These are phyloP conservation scores for Diglossa cyanea DNA, from an alignment of 2,797 vertebrate species.

Conservation along the genomic window DNA sequence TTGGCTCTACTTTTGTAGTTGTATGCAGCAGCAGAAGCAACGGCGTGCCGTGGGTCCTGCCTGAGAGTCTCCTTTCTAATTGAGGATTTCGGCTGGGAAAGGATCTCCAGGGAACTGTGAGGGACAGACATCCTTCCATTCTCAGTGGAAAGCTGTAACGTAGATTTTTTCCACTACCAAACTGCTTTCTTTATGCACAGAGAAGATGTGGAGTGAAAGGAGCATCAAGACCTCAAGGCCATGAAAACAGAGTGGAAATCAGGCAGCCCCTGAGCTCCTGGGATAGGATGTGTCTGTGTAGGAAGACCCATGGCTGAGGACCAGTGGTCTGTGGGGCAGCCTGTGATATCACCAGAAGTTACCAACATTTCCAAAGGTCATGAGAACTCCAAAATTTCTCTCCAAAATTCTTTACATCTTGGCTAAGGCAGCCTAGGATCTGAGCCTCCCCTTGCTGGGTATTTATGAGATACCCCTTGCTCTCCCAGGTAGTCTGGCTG, in stretches of 20 bases:
- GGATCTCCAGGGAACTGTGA: not conserved
- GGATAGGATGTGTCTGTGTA: fast-evolving
- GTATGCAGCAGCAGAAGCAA: not conserved
- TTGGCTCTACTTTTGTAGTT: not conserved
- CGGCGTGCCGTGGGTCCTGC: not conserved
- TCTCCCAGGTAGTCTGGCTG: slow-evolving; percentile 1
- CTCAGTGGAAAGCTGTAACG: not conserved
- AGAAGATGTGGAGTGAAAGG: not conserved
- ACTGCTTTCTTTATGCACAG: not conserved
- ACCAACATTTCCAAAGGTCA: not conserved
- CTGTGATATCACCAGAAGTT: not conserved
- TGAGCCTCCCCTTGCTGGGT: not conserved
- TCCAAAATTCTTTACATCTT: not conserved
- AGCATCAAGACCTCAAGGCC: not conserved
- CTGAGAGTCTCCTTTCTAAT: not conserved
- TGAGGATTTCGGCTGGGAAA: not conserved
- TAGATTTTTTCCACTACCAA: not conserved
- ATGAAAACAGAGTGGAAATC: not conserved
- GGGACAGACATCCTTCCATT: not conserved
- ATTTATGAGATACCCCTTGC: slow-evolving; percentile 3
- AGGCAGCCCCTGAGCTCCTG: not conserved
- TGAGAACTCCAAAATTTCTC: not conserved
- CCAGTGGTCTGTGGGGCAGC: not conserved
- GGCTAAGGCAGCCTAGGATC: not conserved
- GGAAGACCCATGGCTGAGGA: not conserved